Percentiles rank a stretch among this genome's conserved stretches.
These are phyloP conservation scores for Alcedo quadribrachys DNA, from an alignment of 2,797 vertebrate species.

Conservation along the genomic window DNA sequence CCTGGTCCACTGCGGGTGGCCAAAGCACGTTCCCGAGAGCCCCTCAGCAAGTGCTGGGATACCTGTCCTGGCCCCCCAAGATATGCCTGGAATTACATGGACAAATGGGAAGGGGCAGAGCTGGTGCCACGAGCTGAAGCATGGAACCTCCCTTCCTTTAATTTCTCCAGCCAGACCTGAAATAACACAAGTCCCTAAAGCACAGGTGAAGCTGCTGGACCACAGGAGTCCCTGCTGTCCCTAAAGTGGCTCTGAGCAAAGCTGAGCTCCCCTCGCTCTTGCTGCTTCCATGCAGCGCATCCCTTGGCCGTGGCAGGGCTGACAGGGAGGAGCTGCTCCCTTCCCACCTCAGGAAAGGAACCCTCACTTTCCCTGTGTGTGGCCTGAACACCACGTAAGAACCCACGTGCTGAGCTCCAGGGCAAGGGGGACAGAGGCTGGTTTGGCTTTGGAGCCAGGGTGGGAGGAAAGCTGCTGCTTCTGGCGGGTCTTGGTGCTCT, in stretches of 20 bases:
- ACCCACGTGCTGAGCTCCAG: background rate
- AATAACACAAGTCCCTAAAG: background rate
- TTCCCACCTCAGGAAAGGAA: background rate
- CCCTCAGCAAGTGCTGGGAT: background rate
- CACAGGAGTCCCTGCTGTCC: background rate
- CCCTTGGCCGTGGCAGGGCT: rapidly evolving
- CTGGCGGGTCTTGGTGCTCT: rapidly evolving
- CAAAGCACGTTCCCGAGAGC: background rate
- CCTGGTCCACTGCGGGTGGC: background rate
- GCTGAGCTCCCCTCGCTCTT: background rate
- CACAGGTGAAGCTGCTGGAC: background rate
- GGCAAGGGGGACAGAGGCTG: too few species aligned
- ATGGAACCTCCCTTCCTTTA: background rate
- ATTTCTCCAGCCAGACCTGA: background rate
- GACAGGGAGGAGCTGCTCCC: background rate
- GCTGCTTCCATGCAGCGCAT: background rate
- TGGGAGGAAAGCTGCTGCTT: background rate
- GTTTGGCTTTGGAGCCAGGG: background rate
- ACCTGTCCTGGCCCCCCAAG: background rate
- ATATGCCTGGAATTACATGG: background rate
- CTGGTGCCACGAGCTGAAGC: background rate
- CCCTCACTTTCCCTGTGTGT: rapidly evolving
- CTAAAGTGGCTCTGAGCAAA: background rate
- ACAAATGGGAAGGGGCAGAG: background rate
- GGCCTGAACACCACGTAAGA: background rate